phyloP scores from a whole-genome alignment of 2,797 vertebrate species.

The Chanos chanos region DNA sequence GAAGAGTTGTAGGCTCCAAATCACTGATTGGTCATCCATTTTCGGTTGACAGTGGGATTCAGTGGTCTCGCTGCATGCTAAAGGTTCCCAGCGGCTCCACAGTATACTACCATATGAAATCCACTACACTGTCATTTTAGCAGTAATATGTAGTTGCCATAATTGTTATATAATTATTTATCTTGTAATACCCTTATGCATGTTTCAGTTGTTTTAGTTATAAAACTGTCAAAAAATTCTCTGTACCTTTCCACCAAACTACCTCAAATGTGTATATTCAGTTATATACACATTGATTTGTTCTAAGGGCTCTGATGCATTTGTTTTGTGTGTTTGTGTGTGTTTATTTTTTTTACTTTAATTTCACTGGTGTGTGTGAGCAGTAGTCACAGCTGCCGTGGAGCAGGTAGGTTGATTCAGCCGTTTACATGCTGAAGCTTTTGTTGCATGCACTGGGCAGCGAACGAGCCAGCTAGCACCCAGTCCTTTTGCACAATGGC shows the following conservation, averaged over 20 bases:
- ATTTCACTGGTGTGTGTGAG: slow-evolving; percentile 60
- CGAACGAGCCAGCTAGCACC: neutral
- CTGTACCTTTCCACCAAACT: neutral
- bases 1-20: no score
- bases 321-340: slow-evolving; percentile 22
- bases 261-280: neutral
- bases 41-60: no score
- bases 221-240: no score
- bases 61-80: no score
- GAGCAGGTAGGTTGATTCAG: slow-evolving; percentile 82
- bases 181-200: neutral
- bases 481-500: neutral
- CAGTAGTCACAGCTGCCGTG: slow-evolving; percentile 80
- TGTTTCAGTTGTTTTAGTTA: no score
- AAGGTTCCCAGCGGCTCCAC: no score
- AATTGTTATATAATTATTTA: neutral
- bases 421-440: slow-evolving; percentile 9
- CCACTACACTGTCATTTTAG: no score
- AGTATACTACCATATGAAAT: no score
- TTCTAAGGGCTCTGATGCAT: neutral
- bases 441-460: slow-evolving; percentile 50
- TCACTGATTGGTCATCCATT: no score
- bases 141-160: neutral
- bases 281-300: neutral
- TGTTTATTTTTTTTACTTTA: slow-evolving; percentile 27